Conservation (phyloP, 2,113 vertebrate genomes). For the Oreotrochilus melanogaster region DNA sequence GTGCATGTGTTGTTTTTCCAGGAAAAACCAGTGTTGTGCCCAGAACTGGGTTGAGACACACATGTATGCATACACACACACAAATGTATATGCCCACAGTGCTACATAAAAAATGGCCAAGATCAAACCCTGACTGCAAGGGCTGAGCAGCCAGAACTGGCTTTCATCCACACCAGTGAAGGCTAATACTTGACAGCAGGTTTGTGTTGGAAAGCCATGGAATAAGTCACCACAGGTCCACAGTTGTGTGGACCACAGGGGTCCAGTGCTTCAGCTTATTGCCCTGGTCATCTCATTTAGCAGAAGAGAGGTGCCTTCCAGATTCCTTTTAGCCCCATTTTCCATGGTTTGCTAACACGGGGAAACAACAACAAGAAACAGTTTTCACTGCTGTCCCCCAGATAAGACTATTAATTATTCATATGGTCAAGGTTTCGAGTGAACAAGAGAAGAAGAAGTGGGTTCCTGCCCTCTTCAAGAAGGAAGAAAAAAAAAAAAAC, state of each 20-base stretch:
- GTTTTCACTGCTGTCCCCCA: not conserved
- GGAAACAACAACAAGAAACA: not conserved
- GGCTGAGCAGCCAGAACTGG: not conserved
- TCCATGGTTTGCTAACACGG: not conserved
- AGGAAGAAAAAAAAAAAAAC: not conserved
- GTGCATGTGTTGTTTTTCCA: not conserved
- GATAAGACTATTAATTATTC: not conserved
- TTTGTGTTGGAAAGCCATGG: not conserved
- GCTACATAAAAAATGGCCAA: not conserved
- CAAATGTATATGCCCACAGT: too few species aligned
- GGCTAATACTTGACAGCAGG: not conserved
- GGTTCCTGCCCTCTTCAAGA: not conserved
- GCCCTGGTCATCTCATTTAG: not conserved
- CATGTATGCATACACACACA: not conserved
- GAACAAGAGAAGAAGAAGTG: not conserved
- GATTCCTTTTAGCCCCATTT: not conserved
- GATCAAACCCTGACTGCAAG: not conserved
- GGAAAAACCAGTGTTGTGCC: not conserved
- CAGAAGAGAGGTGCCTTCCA: not conserved
- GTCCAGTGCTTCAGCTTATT: not conserved
- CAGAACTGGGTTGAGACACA: not conserved
- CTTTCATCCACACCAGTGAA: not conserved
- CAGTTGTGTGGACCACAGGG: fast-evolving
- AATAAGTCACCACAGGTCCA: not conserved
- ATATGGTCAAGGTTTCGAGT: not conserved